Percentiles rank a stretch among this genome's conserved stretches.
phyloP scores from a whole-genome alignment of 2,888 invertebrate genomes.

The Cerastis rubricosa region DNA sequence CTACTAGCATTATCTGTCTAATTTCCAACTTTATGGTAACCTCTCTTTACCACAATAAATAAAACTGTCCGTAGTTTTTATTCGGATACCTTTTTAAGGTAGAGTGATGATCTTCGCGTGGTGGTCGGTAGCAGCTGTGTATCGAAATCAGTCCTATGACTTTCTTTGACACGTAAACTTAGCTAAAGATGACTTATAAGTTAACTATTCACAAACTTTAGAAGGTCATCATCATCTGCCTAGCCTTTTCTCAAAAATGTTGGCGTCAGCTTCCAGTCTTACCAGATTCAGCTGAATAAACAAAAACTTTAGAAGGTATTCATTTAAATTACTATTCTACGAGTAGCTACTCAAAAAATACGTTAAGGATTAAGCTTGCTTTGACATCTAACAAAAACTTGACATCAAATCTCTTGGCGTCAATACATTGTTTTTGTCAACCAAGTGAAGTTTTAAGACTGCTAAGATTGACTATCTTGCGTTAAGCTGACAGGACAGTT shows the following conservation, averaged over 20 bases:
- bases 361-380: background rate
- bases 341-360: background rate
- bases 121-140: background rate
- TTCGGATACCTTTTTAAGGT: no score
- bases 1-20: no score
- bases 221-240: no score
- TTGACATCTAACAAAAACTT: conserved; percentile 27
- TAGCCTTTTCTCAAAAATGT: no score
- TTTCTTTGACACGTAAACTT: background rate
- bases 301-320: background rate
- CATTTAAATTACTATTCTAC: background rate
- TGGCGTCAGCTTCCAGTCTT: background rate
- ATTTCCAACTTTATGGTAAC: no score
- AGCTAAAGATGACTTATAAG: background rate
- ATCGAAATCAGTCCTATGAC: background rate
- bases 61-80: background rate
- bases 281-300: background rate
- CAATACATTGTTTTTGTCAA: conserved; percentile 12
- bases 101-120: background rate
- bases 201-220: background rate
- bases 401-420: background rate
- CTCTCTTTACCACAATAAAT: background rate
- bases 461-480: background rate
- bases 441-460: background rate
- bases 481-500: conserved; percentile 3